Percentiles rank a stretch among this genome's conserved stretches.
Evolutionary conservation across 1,140 invertebrate genomes (phyloP).

Genomic region (Scaptodrosophila lebanonensis): DNA sequence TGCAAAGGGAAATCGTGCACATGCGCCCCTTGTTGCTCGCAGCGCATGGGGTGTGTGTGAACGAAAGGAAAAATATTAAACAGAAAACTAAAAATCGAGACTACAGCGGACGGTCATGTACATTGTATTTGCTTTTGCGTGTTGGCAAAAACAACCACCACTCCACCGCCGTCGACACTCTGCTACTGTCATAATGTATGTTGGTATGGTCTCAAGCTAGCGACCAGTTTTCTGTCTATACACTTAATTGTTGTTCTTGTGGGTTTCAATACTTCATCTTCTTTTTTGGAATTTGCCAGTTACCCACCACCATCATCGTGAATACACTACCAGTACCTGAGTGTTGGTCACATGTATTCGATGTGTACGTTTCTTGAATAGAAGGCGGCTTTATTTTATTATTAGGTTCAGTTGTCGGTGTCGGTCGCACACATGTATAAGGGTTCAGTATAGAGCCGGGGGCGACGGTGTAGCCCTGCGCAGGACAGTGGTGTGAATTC

Average conservation of each 20-base stretch:
- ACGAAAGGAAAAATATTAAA: slow-evolving; percentile 59
- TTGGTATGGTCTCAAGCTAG: no score
- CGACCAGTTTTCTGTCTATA: slow-evolving; percentile 67
- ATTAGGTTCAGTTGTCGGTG: slow-evolving; percentile 61
- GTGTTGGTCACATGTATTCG: not conserved
- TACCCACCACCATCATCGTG: slow-evolving; percentile 25
- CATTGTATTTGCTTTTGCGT: slow-evolving; percentile 50
- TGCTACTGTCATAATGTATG: no score
- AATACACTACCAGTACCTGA: slow-evolving; percentile 27
- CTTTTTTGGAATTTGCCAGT: slow-evolving; percentile 51
- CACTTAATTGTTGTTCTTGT: slow-evolving; percentile 40
- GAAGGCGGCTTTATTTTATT: slow-evolving; percentile 63
- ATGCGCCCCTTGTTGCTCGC: slow-evolving; percentile 17
- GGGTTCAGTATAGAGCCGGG: slow-evolving; percentile 1
- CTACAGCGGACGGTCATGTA: slow-evolving; percentile 69
- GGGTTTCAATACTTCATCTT: slow-evolving; percentile 66
- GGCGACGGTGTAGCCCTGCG: not conserved
- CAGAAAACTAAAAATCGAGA: slow-evolving; percentile 34
- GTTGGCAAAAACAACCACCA: slow-evolving; percentile 65
- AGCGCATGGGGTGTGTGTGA: slow-evolving; percentile 53
- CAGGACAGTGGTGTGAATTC: slow-evolving; percentile 23
- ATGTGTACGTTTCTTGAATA: not conserved
- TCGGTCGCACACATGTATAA: slow-evolving; percentile 25
- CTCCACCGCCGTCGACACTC: slow-evolving; percentile 21
- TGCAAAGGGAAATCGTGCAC: slow-evolving; percentile 12